Evolutionary conservation across 2,888 invertebrate genomes (phyloP).

Genomic region (Tyria jacobaeae): DNA sequence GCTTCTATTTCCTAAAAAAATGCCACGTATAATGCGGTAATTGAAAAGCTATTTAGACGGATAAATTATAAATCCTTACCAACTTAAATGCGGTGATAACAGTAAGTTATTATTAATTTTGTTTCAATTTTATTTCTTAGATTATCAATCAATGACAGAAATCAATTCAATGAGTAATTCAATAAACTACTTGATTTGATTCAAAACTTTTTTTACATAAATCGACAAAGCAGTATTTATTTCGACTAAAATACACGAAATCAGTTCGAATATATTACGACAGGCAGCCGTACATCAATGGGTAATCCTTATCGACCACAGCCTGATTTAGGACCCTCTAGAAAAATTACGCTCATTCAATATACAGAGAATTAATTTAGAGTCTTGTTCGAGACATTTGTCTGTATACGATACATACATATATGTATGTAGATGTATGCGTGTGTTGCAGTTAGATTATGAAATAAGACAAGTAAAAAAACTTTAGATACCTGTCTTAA

Average conservation of each 20-base stretch:
- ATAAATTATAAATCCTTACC: too few relatives aligned
- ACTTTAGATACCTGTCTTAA: background rate
- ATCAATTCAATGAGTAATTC: background rate
- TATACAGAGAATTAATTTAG: slow-evolving; percentile 50
- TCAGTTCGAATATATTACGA: slow-evolving; percentile 35
- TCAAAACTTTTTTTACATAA: background rate
- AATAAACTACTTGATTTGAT: background rate
- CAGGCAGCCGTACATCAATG: slow-evolving; percentile 36
- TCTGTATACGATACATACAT: slow-evolving; percentile 21
- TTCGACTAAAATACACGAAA: slow-evolving; percentile 23
- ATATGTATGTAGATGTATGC: too few relatives aligned
- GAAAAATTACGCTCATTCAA: slow-evolving; percentile 46
- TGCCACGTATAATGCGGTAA: too few relatives aligned
- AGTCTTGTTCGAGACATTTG: slow-evolving; percentile 46
- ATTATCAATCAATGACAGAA: background rate
- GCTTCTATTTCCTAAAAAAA: too few relatives aligned
- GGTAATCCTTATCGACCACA: slow-evolving; percentile 45
- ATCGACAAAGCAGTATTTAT: slow-evolving; percentile 8
- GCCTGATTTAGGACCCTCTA: slow-evolving; percentile 39
- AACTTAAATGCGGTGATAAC: too few relatives aligned
- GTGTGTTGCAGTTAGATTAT: background rate
- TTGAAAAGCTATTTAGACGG: too few relatives aligned
- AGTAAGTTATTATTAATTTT: too few relatives aligned
- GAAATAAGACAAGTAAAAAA: background rate
- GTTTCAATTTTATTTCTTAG: too few relatives aligned